Evolutionary conservation across 2,888 invertebrate genomes (phyloP).

Genomic region (Agrypnus murinus): DNA sequence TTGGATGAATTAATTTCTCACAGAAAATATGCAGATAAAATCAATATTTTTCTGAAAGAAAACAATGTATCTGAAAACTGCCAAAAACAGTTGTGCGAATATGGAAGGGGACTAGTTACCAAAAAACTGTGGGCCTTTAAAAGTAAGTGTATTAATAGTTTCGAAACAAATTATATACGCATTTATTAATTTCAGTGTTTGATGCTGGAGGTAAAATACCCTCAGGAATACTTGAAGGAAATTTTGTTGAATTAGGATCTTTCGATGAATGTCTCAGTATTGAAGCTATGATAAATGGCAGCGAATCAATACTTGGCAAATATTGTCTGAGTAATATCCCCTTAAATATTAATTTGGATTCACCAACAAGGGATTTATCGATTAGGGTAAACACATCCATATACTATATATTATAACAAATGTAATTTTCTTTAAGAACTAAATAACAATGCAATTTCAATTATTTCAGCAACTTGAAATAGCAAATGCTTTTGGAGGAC

Average conservation of each 20-base stretch:
- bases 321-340: slow-evolving; percentile 36
- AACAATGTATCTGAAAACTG: not conserved
- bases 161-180: too few relatives aligned
- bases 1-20: too few relatives aligned
- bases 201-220: slow-evolving; percentile 44
- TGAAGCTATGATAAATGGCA: slow-evolving; percentile 1
- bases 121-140: not conserved
- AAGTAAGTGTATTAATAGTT: not conserved
- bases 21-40: too few relatives aligned
- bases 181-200: slow-evolving; percentile 37
- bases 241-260: slow-evolving; percentile 41
- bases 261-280: slow-evolving; percentile 43
- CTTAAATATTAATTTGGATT: not conserved
- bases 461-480: not conserved
- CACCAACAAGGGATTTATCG: not conserved
- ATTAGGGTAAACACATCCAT: not conserved
- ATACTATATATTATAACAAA: not conserved
- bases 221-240: slow-evolving; percentile 37
- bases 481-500: not conserved
- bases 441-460: not conserved
- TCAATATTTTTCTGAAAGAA: too few relatives aligned
- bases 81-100: not conserved
- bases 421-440: not conserved
- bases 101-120: not conserved
- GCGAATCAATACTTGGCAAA: slow-evolving; percentile 33